Conservation (phyloP, 2,888 invertebrate genomes). For the Ophion slaviceki region DNA sequence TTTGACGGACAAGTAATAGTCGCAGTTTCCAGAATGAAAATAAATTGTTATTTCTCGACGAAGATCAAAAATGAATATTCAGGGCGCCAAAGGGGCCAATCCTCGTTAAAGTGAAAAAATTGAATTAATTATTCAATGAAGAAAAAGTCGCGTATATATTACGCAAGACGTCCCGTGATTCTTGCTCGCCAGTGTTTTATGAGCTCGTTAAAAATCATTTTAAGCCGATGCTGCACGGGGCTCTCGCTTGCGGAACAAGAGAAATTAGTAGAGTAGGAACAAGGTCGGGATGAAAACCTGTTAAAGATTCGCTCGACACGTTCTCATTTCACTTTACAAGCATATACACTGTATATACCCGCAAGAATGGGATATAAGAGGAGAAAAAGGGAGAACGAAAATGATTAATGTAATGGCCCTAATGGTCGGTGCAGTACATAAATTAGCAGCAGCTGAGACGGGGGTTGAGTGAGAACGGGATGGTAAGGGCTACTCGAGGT, state of each 20-base stretch:
- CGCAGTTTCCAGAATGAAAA: background rate
- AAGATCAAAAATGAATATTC: conserved; percentile 9
- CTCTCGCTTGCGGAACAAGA: conserved; percentile 24
- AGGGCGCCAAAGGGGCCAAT: background rate
- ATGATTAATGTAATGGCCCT: conserved; percentile 68
- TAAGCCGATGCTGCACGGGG: conserved; percentile 65
- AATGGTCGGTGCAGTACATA: conserved; percentile 67
- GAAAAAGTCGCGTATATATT: conserved; percentile 36
- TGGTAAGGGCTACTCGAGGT: conserved; percentile 35
- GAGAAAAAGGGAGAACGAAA: conserved; percentile 46
- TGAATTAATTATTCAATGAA: conserved; percentile 58
- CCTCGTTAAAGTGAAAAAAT: conserved; percentile 9
- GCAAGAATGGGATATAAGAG: conserved; percentile 23
- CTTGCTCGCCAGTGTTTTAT: conserved; percentile 53
- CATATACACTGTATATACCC: conserved; percentile 5
- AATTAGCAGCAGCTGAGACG: conserved; percentile 61
- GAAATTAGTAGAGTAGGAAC: conserved; percentile 22
- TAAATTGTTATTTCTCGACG: background rate
- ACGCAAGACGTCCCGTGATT: conserved; percentile 4
- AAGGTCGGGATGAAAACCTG: conserved; percentile 58
- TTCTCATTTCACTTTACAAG: conserved; percentile 45
- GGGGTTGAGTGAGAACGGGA: conserved; percentile 7
- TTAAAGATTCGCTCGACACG: conserved; percentile 65
- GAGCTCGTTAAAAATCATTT: conserved; percentile 75
- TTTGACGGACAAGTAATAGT: background rate